A percentile compares a stretch with the other conserved stretches of the same genome.
Evolutionary conservation across 35 echinoderm and acorn worm genomes (phyloP).

Genomic region (Apostichopus californicus): DNA sequence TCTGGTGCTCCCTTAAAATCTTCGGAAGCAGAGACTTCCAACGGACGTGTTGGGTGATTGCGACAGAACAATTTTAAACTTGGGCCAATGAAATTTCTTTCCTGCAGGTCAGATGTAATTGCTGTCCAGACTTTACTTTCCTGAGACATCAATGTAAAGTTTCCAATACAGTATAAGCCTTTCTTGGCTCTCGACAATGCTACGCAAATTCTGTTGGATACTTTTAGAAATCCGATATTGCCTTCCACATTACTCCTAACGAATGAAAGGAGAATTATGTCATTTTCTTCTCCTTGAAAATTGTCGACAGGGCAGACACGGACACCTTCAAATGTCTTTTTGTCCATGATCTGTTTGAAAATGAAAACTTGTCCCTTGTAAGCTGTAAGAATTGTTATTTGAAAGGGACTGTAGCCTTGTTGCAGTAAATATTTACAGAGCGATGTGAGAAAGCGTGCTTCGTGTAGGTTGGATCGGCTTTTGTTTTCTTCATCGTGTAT

Average conservation of each 20-base stretch:
- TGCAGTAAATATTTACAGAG: slow-evolving; percentile 84
- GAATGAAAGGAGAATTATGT: slow-evolving; percentile 93
- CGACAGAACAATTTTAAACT: slow-evolving; percentile 51
- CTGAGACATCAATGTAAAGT: slow-evolving; percentile 65
- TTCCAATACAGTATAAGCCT: slow-evolving; percentile 94
- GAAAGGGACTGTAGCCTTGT: slow-evolving; percentile 77
- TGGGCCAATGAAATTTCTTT: background rate
- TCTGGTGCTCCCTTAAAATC: slow-evolving; percentile 60
- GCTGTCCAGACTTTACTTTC: slow-evolving; percentile 65
- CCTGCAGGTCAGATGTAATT: slow-evolving; percentile 30
- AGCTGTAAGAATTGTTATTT: slow-evolving; percentile 84
- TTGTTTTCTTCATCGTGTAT: slow-evolving; percentile 59
- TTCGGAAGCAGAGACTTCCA: background rate
- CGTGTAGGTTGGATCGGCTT: slow-evolving; percentile 80
- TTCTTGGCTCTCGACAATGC: slow-evolving; percentile 74
- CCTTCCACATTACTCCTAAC: slow-evolving; percentile 92
- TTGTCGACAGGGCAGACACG: slow-evolving; percentile 82
- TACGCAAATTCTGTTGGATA: slow-evolving; percentile 78
- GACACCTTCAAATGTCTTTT: slow-evolving; percentile 70
- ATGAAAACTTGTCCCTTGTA: slow-evolving; percentile 82
- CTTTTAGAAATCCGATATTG: slow-evolving; percentile 85
- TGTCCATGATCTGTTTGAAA: slow-evolving; percentile 74
- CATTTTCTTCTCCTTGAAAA: slow-evolving; percentile 98
- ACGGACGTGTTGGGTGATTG: slow-evolving; percentile 40
- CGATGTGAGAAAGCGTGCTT: slow-evolving; percentile 65